Evolutionary conservation across 1,140 invertebrate species (phyloP).

Genomic region (Lepidurus couesii): DNA sequence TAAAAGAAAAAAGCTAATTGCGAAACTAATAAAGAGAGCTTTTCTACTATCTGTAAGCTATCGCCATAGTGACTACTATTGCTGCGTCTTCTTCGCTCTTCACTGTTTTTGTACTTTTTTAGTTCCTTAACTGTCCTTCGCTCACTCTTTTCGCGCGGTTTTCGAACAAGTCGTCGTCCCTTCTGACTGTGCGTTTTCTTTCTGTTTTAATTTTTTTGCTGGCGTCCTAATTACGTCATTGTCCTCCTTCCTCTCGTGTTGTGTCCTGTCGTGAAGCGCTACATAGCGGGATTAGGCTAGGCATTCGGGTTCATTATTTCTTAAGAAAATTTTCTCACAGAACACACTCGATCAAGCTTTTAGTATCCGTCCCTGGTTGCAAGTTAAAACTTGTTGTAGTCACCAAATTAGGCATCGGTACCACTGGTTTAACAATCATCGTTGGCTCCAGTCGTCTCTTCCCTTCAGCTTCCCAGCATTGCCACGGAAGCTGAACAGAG

Average conservation of each 20-base stretch:
- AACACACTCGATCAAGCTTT: background rate
- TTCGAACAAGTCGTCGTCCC: background rate
- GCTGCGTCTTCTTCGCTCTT: background rate
- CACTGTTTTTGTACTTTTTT: background rate
- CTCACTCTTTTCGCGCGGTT: background rate
- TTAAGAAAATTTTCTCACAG: background rate
- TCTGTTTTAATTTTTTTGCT: background rate
- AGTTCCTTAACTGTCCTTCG: background rate
- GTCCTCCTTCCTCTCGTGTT: background rate
- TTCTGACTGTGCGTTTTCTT: background rate
- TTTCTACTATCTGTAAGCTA: constrained; percentile 1
- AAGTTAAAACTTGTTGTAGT: background rate
- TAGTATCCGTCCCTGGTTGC: background rate
- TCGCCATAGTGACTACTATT: background rate
- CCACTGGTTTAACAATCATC: background rate
- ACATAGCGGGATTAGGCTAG: background rate
- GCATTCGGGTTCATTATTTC: background rate
- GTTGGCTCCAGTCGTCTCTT: background rate
- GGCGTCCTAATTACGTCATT: background rate
- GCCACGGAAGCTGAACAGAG: background rate
- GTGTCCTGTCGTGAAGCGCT: background rate
- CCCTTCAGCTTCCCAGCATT: background rate
- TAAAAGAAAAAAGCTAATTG: background rate
- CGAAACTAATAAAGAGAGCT: background rate
- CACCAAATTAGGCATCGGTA: background rate